Base-by-base conservation (phyloP, 2,888 invertebrate species). In the Agonopterix heracliana region DNA sequence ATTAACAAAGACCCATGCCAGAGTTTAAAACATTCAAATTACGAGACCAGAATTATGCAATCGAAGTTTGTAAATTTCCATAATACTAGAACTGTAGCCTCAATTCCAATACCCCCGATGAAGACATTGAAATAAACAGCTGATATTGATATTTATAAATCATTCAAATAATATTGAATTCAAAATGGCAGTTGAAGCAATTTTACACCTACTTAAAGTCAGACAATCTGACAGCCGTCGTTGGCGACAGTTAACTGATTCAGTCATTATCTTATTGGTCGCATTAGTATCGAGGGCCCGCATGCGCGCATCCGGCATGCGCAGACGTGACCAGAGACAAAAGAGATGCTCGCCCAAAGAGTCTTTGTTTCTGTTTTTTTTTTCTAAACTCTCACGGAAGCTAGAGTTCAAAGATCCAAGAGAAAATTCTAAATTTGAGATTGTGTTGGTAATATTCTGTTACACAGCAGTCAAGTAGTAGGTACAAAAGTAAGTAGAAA, bases 291-390 rank as follows among this genome's bases (percentile, higher is more conserved):
- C 26, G 26, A 41, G 48, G 49, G 54, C 60, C 61, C 59, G 61
- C 59, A 61, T 60, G 55, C 52, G 51, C 50, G 54, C 56, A 54
- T 57, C 44, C 41, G 41, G 12, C 41, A 11, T 34, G 34, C 42
- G 38, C 41, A 9, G 44, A 35, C 53, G 53, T 50, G 51, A 49
- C 54, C 56, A 56, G 46, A 56, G 54, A 60, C 60, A 59, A 59
- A 45, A 42, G 38, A 44, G 41, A 26, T 4, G 45, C 9, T 34
- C 38, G 12, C 38, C 46, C 17, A 46, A 45, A 11, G 46, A 41
- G 40, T 43, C 47, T 46, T 50, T 54, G 50, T 50, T 51, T 51
- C 46, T 43, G 46, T 34, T 50, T 49, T 54, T 50, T 49, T 54
- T 54, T 51, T 49, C 11, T 26, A 45, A 45, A 9, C 38, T 51